Base-by-base conservation (phyloP, 2,888 invertebrate species). In the Dascillus cervinus region DNA sequence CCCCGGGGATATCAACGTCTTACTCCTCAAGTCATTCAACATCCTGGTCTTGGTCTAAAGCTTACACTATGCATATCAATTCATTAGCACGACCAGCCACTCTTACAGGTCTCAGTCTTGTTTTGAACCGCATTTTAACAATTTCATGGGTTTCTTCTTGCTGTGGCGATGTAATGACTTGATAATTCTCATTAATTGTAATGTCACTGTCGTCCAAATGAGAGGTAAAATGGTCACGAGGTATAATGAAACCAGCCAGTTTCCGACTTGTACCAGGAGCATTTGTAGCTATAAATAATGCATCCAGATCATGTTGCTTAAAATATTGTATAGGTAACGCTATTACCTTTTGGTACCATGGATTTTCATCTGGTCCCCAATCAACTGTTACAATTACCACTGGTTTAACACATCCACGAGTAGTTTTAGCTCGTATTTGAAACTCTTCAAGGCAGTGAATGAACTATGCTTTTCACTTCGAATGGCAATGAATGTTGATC, bases 401-500 rank as follows among this genome's bases (percentile, higher is more conserved):
- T 4, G 53, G 50, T 37, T 40, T 36, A 12, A 36, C 21, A 20
- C 29, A 13, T 26, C 36, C 34, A 39, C 26, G 22, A 30, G 4
- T 34, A 22, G 19, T n/a, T n/a, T n/a, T n/a, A n/a, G n/a, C n/a
- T n/a, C n/a, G n/a, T n/a, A n/a, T n/a, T n/a, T n/a, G n/a, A 32
- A 43, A 43, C 22, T 31, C 17, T 26, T 26, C 32, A 26, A 33
- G 26, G 41, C 35, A 14, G 37, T 41, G 19, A 43, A 44, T 22
- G 35, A 45, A 34, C 37, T 37, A 36, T 46, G 46, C 33, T 46
- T 47, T 29, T 41, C 44, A 37, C 38, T 39, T 25, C 39, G 27
- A 10, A 64, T 53, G 26, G 46, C 45, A 20, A 55, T 38, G 35
- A 50, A 60, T 22, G 60, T 60, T 29, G 58, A 58, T n/a, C 60